phyloP scores from a whole-genome alignment of 2,113 vertebrate species.

The Glaucomys volans region DNA sequence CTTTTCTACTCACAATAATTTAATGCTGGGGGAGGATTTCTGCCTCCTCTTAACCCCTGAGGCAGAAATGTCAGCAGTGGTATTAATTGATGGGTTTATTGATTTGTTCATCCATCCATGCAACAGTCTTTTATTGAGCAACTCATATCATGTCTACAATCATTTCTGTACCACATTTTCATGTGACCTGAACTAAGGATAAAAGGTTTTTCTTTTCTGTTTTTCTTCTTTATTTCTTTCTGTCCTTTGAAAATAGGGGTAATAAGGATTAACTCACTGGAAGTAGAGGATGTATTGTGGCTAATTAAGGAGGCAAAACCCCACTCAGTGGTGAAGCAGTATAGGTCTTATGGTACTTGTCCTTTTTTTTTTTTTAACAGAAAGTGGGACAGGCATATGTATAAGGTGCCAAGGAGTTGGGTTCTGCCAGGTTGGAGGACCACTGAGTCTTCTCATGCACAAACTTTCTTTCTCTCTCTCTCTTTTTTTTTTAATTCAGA shows the following conservation, averaged over 20 bases:
- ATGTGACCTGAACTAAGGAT: not conserved
- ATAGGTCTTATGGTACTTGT: not conserved
- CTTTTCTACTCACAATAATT: not conserved
- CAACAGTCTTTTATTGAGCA: not conserved
- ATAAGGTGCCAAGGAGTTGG: too few species aligned
- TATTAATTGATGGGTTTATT: not conserved
- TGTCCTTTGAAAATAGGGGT: not conserved
- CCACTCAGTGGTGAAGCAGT: not conserved
- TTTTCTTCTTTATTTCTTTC: not conserved
- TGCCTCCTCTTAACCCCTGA: not conserved
- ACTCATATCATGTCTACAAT: not conserved
- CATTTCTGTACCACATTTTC: constrained; percentile 5
- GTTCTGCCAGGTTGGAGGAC: not conserved
- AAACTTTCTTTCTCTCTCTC: not conserved
- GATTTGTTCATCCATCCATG: not conserved
- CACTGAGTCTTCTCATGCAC: not conserved
- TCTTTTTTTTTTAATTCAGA: too few species aligned
- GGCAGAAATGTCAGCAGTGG: not conserved
- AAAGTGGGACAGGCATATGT: not conserved
- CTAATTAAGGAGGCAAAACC: not conserved
- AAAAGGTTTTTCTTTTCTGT: not conserved
- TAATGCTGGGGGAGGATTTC: not conserved
- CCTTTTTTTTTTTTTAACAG: not conserved
- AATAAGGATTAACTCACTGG: not conserved
- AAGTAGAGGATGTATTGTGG: not conserved